Evolutionary conservation across 2,113 vertebrate genomes (phyloP).

Genomic region (Aepyceros melampus): DNA sequence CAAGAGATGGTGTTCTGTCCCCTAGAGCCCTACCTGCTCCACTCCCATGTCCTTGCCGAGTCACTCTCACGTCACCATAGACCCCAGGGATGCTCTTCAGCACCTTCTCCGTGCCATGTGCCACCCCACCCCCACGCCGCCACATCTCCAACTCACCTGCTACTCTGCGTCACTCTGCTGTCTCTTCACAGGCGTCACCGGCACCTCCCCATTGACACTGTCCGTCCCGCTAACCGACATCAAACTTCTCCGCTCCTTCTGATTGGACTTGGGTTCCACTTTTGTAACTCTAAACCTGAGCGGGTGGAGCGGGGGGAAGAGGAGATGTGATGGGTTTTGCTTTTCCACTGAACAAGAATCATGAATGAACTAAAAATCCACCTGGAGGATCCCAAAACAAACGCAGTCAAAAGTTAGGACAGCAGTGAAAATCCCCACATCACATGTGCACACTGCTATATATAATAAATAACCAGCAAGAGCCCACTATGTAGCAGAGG

Average conservation of each 20-base stretch:
- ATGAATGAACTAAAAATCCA: background rate
- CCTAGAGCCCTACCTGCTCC: background rate
- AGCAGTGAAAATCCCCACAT: background rate
- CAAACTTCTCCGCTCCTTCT: constrained; percentile 87
- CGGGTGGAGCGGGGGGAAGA: accelerated
- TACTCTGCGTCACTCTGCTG: constrained; percentile 76
- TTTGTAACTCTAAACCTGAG: constrained; percentile 95
- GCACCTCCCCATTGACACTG: constrained; percentile 83
- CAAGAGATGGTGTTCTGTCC: background rate
- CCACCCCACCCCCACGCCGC: accelerated
- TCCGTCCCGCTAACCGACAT: constrained; percentile 75
- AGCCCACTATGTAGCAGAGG: too few species aligned
- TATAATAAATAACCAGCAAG: too few species aligned
- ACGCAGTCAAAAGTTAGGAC: background rate
- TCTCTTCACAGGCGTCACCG: constrained; percentile 72
- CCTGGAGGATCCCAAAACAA: background rate
- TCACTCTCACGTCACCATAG: background rate
- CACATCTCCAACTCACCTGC: constrained; percentile 69
- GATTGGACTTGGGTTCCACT: constrained; percentile 86
- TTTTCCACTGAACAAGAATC: background rate
- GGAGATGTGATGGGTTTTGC: background rate
- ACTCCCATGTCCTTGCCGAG: background rate
- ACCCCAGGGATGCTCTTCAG: background rate
- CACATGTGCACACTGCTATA: background rate
- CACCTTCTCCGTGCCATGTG: accelerated